These are phyloP conservation scores for Tetramorium bicarinatum DNA, from an alignment of 2,888 invertebrate genomes.

Conservation along the genomic window DNA sequence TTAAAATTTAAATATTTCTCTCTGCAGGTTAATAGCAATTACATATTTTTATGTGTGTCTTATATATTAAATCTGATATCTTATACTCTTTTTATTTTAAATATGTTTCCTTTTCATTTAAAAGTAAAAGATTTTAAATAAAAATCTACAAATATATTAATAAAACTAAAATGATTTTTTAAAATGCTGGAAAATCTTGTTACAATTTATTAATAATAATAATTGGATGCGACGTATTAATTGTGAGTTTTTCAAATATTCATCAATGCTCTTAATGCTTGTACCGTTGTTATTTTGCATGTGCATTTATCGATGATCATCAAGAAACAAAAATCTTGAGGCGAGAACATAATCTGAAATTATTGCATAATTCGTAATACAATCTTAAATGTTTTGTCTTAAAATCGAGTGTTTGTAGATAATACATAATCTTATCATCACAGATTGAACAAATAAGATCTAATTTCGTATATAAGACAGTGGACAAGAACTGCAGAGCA, in stretches of 20 bases:
- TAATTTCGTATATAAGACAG: conserved; percentile 50
- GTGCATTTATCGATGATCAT: not conserved
- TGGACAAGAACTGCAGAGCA: not conserved
- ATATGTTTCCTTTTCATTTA: not conserved
- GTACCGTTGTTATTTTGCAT: not conserved
- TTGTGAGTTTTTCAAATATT: not conserved
- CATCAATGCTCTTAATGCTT: not conserved
- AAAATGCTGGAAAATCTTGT: not conserved
- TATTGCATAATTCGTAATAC: conserved; percentile 10
- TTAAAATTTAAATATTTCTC: not conserved
- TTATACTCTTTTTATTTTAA: not conserved
- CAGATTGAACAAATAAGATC: conserved; percentile 23
- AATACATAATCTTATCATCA: conserved; percentile 59
- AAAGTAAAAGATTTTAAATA: not conserved
- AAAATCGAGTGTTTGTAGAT: conserved; percentile 6
- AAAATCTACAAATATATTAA: not conserved
- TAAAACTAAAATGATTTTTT: not conserved
- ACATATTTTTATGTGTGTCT: not conserved
- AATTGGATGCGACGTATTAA: not conserved
- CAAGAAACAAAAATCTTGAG: not conserved
- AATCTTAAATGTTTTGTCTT: conserved; percentile 14
- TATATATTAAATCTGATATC: not conserved
- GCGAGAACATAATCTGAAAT: not conserved
- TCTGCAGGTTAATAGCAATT: not conserved
- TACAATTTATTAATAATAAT: not conserved